These are phyloP conservation scores for Anguilla rostrata DNA, from an alignment of 2,113 vertebrate genomes.

Conservation along the genomic window DNA sequence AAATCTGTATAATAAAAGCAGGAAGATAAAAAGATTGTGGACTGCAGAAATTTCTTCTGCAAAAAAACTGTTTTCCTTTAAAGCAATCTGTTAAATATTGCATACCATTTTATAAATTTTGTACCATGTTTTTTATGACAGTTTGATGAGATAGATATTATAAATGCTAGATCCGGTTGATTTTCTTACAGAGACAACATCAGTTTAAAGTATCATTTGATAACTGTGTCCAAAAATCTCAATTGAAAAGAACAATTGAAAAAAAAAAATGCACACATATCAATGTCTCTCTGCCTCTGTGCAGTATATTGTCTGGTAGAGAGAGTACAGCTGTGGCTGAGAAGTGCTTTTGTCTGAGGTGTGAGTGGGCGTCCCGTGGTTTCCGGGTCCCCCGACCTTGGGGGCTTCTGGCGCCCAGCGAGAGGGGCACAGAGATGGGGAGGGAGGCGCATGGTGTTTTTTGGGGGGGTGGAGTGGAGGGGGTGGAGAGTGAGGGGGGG, in stretches of 20 bases:
- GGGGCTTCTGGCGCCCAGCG: neutral
- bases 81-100: neutral
- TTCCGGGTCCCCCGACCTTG: conserved; percentile 23
- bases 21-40: neutral
- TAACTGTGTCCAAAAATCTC: neutral
- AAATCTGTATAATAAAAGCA: neutral
- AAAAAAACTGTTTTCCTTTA: neutral
- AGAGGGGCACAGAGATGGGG: neutral
- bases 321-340: neutral
- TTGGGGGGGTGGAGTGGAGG: neutral
- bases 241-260: neutral
- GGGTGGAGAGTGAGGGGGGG: neutral
- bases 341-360: conserved; percentile 30
- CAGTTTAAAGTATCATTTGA: neutral
- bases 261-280: neutral
- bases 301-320: neutral
- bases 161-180: neutral
- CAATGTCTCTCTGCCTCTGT: conserved; percentile 16
- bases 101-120: neutral
- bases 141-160: neutral
- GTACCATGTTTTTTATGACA: neutral
- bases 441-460: neutral
- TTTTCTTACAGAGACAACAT: neutral
- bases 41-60: neutral
- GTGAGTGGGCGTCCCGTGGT: conserved; percentile 21